phyloP scores from a whole-genome alignment of 2,113 vertebrate genomes.

The Seriola dumerili region DNA sequence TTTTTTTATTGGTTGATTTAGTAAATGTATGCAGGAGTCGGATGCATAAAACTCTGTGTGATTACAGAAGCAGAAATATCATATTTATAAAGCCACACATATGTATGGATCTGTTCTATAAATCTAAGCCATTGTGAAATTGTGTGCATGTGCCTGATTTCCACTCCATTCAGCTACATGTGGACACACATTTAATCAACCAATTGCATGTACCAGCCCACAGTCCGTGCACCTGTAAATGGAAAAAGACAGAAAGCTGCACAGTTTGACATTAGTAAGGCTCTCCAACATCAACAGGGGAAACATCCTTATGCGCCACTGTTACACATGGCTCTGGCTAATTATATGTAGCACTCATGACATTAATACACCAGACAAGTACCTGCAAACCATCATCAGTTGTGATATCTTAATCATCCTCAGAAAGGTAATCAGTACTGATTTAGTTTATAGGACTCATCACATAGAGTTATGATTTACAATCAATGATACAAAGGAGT shows the following conservation, averaged over 20 bases:
- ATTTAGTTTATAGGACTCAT: not conserved
- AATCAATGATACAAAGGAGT: not conserved
- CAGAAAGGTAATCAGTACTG: not conserved
- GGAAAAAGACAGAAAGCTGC: not conserved
- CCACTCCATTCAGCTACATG: not conserved
- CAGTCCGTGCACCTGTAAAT: not conserved
- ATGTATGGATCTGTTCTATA: constrained; percentile 15
- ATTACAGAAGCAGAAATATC: constrained; percentile 12
- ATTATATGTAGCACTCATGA: not conserved
- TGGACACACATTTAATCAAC: constrained; percentile 2
- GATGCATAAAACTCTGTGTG: not conserved
- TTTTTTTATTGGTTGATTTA: not conserved
- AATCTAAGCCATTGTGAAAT: constrained; percentile 12
- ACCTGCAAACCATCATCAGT: not conserved
- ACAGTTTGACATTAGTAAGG: not conserved
- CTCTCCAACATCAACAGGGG: not conserved
- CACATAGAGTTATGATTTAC: not conserved
- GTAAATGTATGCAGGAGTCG: constrained; percentile 28
- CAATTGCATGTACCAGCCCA: not conserved
- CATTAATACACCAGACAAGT: not conserved
- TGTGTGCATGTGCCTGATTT: constrained; percentile 7
- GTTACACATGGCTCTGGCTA: not conserved
- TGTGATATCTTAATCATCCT: not conserved
- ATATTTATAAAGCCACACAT: constrained; percentile 5
- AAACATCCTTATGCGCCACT: too few relatives aligned